These are phyloP conservation scores for Tetanocera ferruginea DNA, from an alignment of 2,888 invertebrate genomes.

Conservation along the genomic window DNA sequence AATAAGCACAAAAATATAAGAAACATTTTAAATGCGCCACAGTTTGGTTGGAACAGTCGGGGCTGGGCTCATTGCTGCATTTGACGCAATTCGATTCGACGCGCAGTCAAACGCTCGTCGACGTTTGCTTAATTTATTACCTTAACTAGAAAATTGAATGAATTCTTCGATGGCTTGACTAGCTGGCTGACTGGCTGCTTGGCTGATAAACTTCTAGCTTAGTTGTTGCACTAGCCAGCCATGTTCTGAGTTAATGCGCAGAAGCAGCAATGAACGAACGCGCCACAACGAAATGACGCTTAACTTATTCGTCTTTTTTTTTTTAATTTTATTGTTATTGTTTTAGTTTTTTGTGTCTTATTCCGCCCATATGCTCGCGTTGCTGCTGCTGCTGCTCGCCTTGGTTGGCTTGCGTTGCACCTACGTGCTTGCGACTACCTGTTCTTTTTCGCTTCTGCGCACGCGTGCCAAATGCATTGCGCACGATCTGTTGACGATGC, in stretches of 20 bases:
- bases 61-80: background rate
- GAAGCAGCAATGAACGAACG: constrained; percentile 4
- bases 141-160: constrained; percentile 44
- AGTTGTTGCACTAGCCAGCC: constrained; percentile 23
- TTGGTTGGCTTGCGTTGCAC: background rate
- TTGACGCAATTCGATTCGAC: constrained; percentile 22
- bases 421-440: constrained; percentile 39
- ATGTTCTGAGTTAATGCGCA: constrained; percentile 27
- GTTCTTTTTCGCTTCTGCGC: constrained; percentile 48
- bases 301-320: background rate
- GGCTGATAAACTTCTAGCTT: background rate
- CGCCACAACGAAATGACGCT: constrained; percentile 26
- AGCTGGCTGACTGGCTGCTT: background rate
- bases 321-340: background rate
- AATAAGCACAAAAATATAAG: background rate
- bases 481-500: constrained; percentile 1
- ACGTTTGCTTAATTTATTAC: constrained; percentile 46
- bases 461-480: constrained; percentile 30
- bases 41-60: background rate
- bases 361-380: background rate
- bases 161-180: constrained; percentile 6
- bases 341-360: background rate
- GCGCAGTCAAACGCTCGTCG: constrained; percentile 27
- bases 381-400: background rate
- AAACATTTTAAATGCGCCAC: background rate